Evolutionary conservation across 1,140 invertebrate species (phyloP).

Genomic region (Nasonia giraulti): DNA sequence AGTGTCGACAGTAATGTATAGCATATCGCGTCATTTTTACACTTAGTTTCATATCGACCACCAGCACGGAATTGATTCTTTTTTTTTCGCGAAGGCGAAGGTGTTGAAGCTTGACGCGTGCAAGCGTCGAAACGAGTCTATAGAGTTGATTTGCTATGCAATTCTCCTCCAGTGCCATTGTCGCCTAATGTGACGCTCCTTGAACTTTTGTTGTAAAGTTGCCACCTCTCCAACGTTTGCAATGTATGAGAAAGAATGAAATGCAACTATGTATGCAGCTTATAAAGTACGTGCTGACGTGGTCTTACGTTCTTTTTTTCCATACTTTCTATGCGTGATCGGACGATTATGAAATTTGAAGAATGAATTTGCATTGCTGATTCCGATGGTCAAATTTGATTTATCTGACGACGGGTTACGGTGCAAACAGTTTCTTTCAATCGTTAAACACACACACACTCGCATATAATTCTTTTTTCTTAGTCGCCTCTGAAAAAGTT

Average conservation of each 20-base stretch:
- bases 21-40: constrained; percentile 6
- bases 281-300: too few species aligned
- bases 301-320: too few species aligned
- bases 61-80: constrained; percentile 24
- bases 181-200: constrained; percentile 26
- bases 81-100: constrained; percentile 34
- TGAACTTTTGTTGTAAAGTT: constrained; percentile 38
- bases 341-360: too few species aligned
- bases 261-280: neutral
- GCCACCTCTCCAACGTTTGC: neutral
- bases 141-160: constrained; percentile 43
- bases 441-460: too few species aligned
- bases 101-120: constrained; percentile 22
- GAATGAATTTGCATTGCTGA: too few species aligned
- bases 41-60: constrained; percentile 34
- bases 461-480: too few species aligned
- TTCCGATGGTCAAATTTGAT: too few species aligned
- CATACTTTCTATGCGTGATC: too few species aligned
- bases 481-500: too few species aligned
- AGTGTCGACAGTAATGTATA: neutral
- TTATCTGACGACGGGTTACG: too few species aligned
- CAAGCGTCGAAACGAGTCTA: constrained; percentile 4
- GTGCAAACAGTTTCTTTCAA: too few species aligned
- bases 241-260: neutral
- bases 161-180: constrained; percentile 15